Conservation (phyloP, 2,888 invertebrate genomes). For the Parapristionchus giblindavisi region DNA sequence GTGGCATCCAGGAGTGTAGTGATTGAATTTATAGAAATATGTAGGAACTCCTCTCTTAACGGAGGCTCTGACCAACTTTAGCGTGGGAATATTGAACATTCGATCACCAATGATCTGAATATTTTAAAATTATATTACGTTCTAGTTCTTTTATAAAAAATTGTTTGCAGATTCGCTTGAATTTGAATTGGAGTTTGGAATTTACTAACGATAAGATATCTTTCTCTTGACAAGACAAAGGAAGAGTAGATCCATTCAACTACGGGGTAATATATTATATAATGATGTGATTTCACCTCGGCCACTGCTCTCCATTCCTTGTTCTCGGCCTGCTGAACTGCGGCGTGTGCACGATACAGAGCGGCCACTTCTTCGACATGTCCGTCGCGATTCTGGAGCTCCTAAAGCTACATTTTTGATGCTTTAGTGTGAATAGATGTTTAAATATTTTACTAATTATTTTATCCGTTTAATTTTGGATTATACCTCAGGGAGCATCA, state of each 20-base stretch:
- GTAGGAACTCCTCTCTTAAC: constrained; percentile 4
- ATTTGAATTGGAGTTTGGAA: no score
- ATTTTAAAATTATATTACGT: background rate
- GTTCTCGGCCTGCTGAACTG: constrained; percentile 12
- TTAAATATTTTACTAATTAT: background rate
- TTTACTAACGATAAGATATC: no score
- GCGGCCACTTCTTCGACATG: no score
- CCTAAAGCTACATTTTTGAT: background rate
- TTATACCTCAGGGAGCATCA: constrained; percentile 22
- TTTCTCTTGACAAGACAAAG: no score
- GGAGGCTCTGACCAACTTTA: constrained; percentile 3
- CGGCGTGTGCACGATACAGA: constrained; percentile 3
- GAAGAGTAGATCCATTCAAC: no score
- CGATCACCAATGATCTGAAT: constrained; percentile 10
- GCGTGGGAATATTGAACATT: constrained; percentile 15
- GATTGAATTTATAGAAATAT: constrained; percentile 10
- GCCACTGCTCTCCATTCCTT: constrained; percentile 14
- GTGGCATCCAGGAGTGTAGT: constrained; percentile 20
- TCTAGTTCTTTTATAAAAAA: background rate
- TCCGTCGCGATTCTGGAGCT: background rate
- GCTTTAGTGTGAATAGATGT: background rate
- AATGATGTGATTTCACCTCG: background rate
- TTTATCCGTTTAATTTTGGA: background rate
- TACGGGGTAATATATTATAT: no score
- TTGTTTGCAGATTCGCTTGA: background rate